phyloP scores from a whole-genome alignment of 2,113 vertebrate species.

The Urocitellus parryii region DNA sequence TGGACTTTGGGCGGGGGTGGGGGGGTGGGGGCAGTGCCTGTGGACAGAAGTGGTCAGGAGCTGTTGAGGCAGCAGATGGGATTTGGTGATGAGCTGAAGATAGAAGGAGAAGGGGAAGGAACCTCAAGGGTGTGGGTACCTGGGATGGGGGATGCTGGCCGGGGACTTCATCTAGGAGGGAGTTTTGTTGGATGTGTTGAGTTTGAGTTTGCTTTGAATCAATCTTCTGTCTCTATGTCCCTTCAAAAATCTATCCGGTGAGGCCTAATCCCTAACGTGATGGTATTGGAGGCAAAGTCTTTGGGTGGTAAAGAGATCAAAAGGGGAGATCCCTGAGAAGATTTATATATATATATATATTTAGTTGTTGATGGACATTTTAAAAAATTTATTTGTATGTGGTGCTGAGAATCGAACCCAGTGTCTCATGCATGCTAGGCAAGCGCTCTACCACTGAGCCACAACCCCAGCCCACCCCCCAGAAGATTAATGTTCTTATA shows the following conservation, averaged over 20 bases:
- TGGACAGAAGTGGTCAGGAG: neutral
- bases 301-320: neutral
- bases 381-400: too few species aligned
- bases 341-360: too few species aligned
- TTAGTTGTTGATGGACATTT: too few species aligned
- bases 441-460: too few species aligned
- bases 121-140: too few species aligned
- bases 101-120: neutral
- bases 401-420: too few species aligned
- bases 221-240: neutral
- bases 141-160: neutral
- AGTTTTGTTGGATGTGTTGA: neutral
- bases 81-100: neutral
- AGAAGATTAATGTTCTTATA: too few species aligned
- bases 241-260: neutral
- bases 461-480: too few species aligned
- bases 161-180: too few species aligned
- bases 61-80: neutral
- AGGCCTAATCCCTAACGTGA: neutral
- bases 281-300: neutral
- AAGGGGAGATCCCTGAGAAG: neutral
- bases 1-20: neutral
- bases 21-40: neutral
- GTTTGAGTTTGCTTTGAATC: neutral
- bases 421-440: too few species aligned